Evolutionary conservation across 37 sponge, comb jelly and placozoan species (phyloP).

Genomic region (Haliclona indistincta): DNA sequence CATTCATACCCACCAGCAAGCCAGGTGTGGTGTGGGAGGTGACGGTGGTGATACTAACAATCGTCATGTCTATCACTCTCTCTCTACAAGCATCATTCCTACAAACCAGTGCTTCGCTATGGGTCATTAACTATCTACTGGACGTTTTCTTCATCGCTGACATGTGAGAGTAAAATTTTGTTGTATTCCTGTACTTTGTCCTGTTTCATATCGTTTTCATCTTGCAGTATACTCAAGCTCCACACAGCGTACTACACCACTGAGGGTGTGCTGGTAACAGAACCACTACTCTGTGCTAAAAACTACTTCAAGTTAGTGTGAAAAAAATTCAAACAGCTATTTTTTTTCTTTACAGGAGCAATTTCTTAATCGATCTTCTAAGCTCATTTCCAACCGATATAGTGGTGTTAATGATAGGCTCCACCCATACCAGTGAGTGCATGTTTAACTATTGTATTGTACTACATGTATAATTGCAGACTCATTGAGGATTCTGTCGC

Average conservation of each 20-base stretch:
- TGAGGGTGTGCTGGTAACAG: slow-evolving; percentile 61
- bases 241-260: slow-evolving; percentile 60
- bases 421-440: slow-evolving; percentile 18
- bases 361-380: slow-evolving; percentile 59
- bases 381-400: slow-evolving; percentile 66
- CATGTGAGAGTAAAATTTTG: slow-evolving; percentile 51
- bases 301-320: slow-evolving; percentile 66
- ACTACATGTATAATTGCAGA: background rate
- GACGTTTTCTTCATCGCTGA: slow-evolving; percentile 64
- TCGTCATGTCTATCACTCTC: slow-evolving; percentile 40
- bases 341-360: slow-evolving; percentile 32
- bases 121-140: slow-evolving; percentile 64
- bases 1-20: slow-evolving; percentile 49
- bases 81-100: slow-evolving; percentile 69
- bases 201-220: background rate
- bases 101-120: slow-evolving; percentile 20
- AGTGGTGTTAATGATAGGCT: slow-evolving; percentile 29
- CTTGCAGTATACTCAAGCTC: slow-evolving; percentile 55
- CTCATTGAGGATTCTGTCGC: slow-evolving; percentile 41
- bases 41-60: slow-evolving; percentile 16
- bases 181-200: no score
- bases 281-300: slow-evolving; percentile 58
- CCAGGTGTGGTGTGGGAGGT: slow-evolving; percentile 55
- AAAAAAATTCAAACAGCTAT: background rate
- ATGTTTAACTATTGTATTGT: background rate